Evolutionary conservation across 2,797 vertebrate genomes (phyloP), one percentile per base, ranked within the genome.

Genomic region (Oophaga sylvatica): DNA sequence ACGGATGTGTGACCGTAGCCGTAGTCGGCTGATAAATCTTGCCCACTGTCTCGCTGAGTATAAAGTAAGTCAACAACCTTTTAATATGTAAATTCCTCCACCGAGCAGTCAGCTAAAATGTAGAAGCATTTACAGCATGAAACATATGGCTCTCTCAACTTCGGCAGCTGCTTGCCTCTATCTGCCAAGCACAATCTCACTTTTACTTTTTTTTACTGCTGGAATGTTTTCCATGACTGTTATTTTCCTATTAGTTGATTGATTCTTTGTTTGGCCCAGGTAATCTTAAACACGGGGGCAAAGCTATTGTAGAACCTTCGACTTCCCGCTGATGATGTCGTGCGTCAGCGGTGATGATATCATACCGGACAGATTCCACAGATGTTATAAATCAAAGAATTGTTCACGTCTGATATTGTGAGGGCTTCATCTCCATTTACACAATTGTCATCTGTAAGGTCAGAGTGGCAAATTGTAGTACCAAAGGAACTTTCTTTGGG

Each of bases 141-240:
- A 94, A 90, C 91, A 93, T 92, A 92, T 90, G 91, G 90, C 91
- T 89, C 91, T 93, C 86, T 90, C 92, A n/a, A 91, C 90, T 90
- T 93, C 92, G 90, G 91, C 93, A 93, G 91, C 93, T 91, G 92
- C 93, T 94, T 93, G 92, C 91, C 92, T 91, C 31, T 83, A 76
- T 83, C 86, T 83, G 80, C 86, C 86, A 87, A 75, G 53, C 41
- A 57, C 35, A 60, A 82, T 82, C 86, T 57, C 59, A 82, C 57
- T 67, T 45, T 67, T 77, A 67, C 71, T 29, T 56, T 68, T 67
- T 90, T 22, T 80, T 90, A n/a, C 0, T n/a, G 76, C 20, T 35
- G 62, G 57, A 41, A 87, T 82, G 35, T 63, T 84, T 8, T 56
- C 76, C 31, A 73, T 82, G 59, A 63, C 26, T 82, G 68, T 71